Evolutionary conservation across 2,797 vertebrate species (phyloP).

Genomic region (Staurois parvus): DNA sequence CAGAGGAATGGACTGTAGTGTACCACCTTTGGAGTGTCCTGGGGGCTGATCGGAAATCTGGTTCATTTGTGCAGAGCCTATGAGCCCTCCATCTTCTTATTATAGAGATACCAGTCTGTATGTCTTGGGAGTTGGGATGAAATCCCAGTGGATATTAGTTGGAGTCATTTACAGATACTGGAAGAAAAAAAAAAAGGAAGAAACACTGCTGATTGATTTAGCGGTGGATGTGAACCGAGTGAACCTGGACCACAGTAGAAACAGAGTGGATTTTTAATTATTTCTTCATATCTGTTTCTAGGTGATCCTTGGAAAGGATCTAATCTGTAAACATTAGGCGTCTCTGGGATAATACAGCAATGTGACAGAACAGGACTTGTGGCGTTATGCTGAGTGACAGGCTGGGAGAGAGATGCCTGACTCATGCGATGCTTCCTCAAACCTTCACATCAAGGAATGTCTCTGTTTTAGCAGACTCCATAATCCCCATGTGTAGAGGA

Average conservation of each 20-base stretch:
- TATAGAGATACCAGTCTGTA: no score
- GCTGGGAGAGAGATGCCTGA: slow-evolving; percentile 44
- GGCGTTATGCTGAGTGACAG: slow-evolving; percentile 56
- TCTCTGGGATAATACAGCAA: slow-evolving; percentile 54
- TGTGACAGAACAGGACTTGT: slow-evolving; percentile 45
- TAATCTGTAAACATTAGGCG: slow-evolving; percentile 57
- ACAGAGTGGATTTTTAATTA: neutral
- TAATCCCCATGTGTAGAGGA: slow-evolving; percentile 19
- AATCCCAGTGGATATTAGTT: no score
- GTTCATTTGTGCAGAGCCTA: no score
- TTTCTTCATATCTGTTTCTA: slow-evolving; percentile 4
- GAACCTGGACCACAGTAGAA: neutral
- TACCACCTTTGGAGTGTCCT: no score
- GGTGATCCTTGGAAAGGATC: slow-evolving; percentile 55
- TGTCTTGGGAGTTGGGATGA: no score
- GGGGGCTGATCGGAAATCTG: no score
- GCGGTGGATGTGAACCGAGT: neutral
- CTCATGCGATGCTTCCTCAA: slow-evolving; percentile 21
- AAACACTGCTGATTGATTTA: neutral
- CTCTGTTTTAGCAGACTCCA: slow-evolving; percentile 3
- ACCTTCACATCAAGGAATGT: slow-evolving; percentile 6
- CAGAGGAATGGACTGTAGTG: no score
- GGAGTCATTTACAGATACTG: neutral
- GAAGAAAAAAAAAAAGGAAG: no score
- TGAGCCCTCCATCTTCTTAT: no score